A percentile compares a stretch with the other conserved stretches of the same genome.
Conservation (phyloP, 2,888 invertebrate species). For the Philaethria dido region DNA sequence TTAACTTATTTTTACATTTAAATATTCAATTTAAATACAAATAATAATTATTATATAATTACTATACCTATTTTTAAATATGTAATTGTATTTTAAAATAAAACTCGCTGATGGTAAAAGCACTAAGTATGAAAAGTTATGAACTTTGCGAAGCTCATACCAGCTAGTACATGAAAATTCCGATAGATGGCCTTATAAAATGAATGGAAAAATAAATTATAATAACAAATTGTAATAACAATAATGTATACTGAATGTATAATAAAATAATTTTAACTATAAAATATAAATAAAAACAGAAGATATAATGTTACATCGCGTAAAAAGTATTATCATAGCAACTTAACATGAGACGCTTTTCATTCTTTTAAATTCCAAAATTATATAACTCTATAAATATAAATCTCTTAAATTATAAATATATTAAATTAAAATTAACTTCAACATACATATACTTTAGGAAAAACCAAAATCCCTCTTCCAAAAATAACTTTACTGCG, state of each 20-base stretch:
- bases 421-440: no score
- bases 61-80: no score
- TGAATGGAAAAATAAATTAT: neutral
- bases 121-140: neutral
- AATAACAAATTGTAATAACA: neutral
- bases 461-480: neutral
- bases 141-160: neutral
- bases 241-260: neutral
- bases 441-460: no score
- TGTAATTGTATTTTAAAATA: no score
- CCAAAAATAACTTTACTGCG: slow-evolving; percentile 44
- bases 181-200: slow-evolving; percentile 28
- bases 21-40: no score
- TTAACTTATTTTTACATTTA: no score
- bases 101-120: neutral
- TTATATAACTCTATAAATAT: no score
- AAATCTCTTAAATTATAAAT: no score
- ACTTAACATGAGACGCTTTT: neutral
- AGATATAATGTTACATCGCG: no score
- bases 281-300: neutral
- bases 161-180: neutral
- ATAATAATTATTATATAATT: no score
- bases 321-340: neutral
- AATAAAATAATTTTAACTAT: neutral
- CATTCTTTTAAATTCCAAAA: neutral